A percentile compares a stretch with the other conserved stretches of the same genome.
Conservation (phyloP, 2,797 vertebrate genomes). For the Pteropus rufus region DNA sequence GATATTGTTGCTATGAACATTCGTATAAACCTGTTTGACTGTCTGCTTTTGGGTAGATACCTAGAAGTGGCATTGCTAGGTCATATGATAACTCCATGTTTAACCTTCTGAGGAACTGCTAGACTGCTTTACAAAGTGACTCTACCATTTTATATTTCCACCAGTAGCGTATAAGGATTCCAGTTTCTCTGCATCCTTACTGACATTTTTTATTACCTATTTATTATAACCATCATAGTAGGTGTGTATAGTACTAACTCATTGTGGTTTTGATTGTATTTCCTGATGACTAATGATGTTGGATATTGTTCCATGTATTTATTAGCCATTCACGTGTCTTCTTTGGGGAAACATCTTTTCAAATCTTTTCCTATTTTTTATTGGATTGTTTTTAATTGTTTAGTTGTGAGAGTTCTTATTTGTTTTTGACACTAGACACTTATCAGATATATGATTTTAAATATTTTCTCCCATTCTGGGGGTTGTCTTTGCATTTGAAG, state of each 20-base stretch:
- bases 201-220: background rate
- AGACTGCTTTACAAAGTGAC: background rate
- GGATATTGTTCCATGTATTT: background rate
- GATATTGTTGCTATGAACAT: background rate
- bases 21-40: background rate
- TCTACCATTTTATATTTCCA: background rate
- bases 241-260: background rate
- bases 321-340: background rate
- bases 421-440: background rate
- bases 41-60: background rate
- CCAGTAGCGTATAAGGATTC: background rate
- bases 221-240: background rate
- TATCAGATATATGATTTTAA: background rate
- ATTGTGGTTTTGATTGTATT: background rate
- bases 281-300: background rate
- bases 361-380: background rate
- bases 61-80: background rate
- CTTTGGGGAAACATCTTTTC: background rate
- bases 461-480: background rate
- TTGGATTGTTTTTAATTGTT: slow-evolving; percentile 16
- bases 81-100: background rate
- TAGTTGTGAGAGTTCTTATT: background rate
- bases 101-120: background rate
- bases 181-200: background rate
- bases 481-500: background rate